These are phyloP conservation scores for Lottia scabra DNA, from an alignment of 2,888 invertebrate genomes.

Conservation along the genomic window DNA sequence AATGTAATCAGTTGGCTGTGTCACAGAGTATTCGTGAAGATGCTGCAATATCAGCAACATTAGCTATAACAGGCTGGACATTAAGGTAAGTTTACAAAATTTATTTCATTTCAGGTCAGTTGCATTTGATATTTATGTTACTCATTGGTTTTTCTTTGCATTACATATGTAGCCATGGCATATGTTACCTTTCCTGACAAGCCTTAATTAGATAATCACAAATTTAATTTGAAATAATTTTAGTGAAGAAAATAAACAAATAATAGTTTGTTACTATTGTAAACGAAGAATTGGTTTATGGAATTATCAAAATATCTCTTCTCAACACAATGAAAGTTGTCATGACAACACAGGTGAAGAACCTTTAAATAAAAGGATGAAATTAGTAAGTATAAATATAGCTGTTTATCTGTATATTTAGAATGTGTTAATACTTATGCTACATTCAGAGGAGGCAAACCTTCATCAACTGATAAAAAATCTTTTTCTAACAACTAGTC, in stretches of 20 bases:
- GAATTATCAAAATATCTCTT: conserved; percentile 38
- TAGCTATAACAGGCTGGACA: conserved; percentile 50
- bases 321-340: background rate
- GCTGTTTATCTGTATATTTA: too few species aligned
- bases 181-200: too few species aligned
- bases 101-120: too few species aligned
- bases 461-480: too few species aligned
- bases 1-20: background rate
- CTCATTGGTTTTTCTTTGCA: too few species aligned
- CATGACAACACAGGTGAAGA: conserved; percentile 19
- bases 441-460: too few species aligned
- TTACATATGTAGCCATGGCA: too few species aligned
- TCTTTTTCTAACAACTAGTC: too few species aligned
- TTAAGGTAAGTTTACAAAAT: conserved; percentile 29
- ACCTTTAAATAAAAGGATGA: conserved; percentile 37
- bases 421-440: too few species aligned
- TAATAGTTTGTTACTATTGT: conserved; percentile 50
- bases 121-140: too few species aligned
- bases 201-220: too few species aligned
- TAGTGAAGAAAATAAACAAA: conserved; percentile 39
- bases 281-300: conserved; percentile 52
- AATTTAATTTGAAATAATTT: conserved; percentile 13
- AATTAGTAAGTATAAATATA: conserved; percentile 38
- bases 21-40: conserved; percentile 3
- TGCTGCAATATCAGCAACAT: conserved; percentile 22